Conservation (phyloP, 2,797 vertebrate species). For the Lagodon rhomboides region DNA sequence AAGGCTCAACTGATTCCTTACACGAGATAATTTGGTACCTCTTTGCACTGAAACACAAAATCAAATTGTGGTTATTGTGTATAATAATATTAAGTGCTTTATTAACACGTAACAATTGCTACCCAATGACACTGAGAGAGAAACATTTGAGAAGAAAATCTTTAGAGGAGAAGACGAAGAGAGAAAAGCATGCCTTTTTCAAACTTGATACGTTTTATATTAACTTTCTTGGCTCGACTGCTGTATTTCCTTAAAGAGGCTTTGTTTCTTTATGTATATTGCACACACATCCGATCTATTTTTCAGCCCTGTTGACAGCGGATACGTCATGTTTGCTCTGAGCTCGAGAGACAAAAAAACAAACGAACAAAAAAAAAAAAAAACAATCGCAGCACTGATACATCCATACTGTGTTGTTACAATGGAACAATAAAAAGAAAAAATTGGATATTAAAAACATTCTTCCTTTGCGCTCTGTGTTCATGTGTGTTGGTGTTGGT, state of each 20-base stretch:
- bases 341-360: slow-evolving; percentile 66
- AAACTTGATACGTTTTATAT: slow-evolving; percentile 86
- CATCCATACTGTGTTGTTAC: slow-evolving; percentile 83
- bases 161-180: slow-evolving; percentile 57
- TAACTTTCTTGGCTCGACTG: slow-evolving; percentile 78
- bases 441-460: slow-evolving; percentile 81
- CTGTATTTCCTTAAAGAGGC: slow-evolving; percentile 86
- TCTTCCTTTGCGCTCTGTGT: slow-evolving; percentile 77
- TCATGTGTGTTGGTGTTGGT: slow-evolving; percentile 77
- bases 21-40: slow-evolving; percentile 77
- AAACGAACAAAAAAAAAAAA: slow-evolving; percentile 44
- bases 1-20: slow-evolving; percentile 78
- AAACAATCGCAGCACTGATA: slow-evolving; percentile 73
- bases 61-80: slow-evolving; percentile 78
- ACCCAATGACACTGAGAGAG: slow-evolving; percentile 68
- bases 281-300: slow-evolving; percentile 85
- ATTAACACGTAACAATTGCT: slow-evolving; percentile 78
- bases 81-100: slow-evolving; percentile 79
- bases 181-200: slow-evolving; percentile 85
- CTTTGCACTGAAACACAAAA: slow-evolving; percentile 85
- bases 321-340: slow-evolving; percentile 77
- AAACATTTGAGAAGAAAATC: slow-evolving; percentile 56
- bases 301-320: slow-evolving; percentile 83
- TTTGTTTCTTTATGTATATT: slow-evolving; percentile 87
- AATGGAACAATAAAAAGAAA: slow-evolving; percentile 83